Evolutionary conservation across 1,140 invertebrate species (phyloP), one percentile per base, ranked within the genome.

Genomic region (Dinoponera quadriceps): DNA sequence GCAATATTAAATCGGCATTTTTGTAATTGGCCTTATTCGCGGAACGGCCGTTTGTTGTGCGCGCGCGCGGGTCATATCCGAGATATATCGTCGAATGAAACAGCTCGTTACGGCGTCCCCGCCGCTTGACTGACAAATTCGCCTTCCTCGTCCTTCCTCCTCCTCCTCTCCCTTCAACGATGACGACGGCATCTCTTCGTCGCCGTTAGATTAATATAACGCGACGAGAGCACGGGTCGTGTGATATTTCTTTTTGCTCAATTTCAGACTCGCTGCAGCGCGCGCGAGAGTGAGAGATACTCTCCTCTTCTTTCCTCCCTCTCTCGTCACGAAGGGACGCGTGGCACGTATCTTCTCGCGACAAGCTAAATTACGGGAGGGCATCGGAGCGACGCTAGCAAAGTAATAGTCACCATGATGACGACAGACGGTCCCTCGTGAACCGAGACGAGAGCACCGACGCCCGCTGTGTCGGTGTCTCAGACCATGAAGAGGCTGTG

Each of bases 361-460:
- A 73, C 54, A 73, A 54, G 71, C 33, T 59, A 73, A 73, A 73
- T 73, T 73, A 60, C 54, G 54, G 54, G 16, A 44, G 33, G 71
- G 22, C 71, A 73, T 60, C 55, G 71, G 54, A 18, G 71, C 22
- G 54, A 38, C 54, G 22, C 54, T 73, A 14, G 29, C 55, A 73
- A 73, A 73, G 55, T 73, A 73, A 73, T 73, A 55, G 69, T 54
- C 25, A 38, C 69, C 22, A 73, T 73, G 33, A 73, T 73, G 71
- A 73, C 18, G 71, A 55, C 20, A 44, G 71, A 73, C 55, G 33
- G 54, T 73, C 54, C 33, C 54, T 73, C 55, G 71, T 33, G 54
- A 69, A 73, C 33, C 54, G 18, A 60, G 29, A 18, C 60, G 60
- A 63, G 33, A 0, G 38, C 33, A 33, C 33, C 33, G 33, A 33